These are phyloP conservation scores for Furnarius figulus DNA, from an alignment of 2,113 vertebrate species.

Conservation along the genomic window DNA sequence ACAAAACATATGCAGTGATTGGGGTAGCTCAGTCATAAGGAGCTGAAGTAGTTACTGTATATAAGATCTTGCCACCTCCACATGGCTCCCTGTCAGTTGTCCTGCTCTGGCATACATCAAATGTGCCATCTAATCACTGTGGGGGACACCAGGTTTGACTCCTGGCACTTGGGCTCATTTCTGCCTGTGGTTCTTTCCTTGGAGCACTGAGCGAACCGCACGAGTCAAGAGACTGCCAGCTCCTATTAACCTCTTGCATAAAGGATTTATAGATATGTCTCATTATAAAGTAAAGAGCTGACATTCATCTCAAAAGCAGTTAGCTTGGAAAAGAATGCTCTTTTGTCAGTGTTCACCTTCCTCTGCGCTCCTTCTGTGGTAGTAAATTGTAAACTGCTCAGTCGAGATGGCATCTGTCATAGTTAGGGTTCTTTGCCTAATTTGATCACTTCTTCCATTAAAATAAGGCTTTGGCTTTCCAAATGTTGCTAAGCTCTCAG, in stretches of 20 bases:
- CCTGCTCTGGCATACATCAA: slow-evolving; percentile 17
- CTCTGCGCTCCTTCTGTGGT: not conserved
- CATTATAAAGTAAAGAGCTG: slow-evolving; percentile 63
- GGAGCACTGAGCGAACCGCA: not conserved
- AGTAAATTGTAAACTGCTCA: slow-evolving; percentile 59
- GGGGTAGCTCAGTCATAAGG: not conserved
- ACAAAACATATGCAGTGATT: not conserved
- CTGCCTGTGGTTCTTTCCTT: not conserved
- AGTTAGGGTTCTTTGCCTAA: slow-evolving; percentile 39
- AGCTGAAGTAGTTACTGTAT: not conserved
- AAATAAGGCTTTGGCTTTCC: slow-evolving; percentile 23
- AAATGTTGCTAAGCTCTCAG: not conserved
- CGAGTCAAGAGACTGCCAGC: slow-evolving; percentile 48
- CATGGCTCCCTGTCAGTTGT: slow-evolving; percentile 1
- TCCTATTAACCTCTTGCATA: slow-evolving; percentile 54
- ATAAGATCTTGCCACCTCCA: slow-evolving; percentile 6
- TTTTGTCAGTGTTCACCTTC: slow-evolving; percentile 61
- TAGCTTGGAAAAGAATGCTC: slow-evolving; percentile 36
- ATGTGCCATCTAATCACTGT: slow-evolving; percentile 22
- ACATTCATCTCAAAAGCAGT: slow-evolving; percentile 64
- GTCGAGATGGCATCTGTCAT: slow-evolving; percentile 36
- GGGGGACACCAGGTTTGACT: slow-evolving; percentile 44
- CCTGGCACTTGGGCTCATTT: slow-evolving; percentile 21
- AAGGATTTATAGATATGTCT: slow-evolving; percentile 66
- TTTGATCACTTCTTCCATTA: slow-evolving; percentile 60